Evolutionary conservation across 2,888 invertebrate genomes (phyloP).

Genomic region (Tupiocoris notatus): DNA sequence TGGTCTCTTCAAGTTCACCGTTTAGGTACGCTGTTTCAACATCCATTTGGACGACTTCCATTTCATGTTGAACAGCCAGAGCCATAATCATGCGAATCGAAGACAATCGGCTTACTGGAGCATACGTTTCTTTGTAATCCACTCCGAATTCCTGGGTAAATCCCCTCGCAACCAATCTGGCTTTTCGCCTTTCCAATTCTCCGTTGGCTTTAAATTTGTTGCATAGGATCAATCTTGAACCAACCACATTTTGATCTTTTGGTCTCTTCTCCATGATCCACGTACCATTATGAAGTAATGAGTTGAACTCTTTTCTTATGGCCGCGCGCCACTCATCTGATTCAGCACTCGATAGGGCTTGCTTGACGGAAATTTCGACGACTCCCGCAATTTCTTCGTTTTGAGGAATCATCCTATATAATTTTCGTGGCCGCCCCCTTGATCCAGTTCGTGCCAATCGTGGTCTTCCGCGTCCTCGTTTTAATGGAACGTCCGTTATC

Average conservation of each 20-base stretch:
- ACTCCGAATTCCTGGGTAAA: constrained; percentile 6
- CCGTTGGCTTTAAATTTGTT: constrained; percentile 14
- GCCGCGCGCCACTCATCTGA: constrained; percentile 1
- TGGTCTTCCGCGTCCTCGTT: neutral
- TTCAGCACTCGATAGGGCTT: neutral
- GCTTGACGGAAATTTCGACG: neutral
- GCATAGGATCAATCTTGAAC: neutral
- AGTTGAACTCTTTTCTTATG: neutral
- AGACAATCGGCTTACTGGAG: neutral
- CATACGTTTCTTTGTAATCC: constrained; percentile 6
- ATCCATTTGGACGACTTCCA: neutral
- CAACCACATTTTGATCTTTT: neutral
- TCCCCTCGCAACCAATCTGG: constrained; percentile 11
- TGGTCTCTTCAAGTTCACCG: constrained; percentile 7
- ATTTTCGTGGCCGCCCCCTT: constrained; percentile 2
- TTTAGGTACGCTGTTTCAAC: constrained; percentile 6
- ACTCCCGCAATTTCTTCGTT: neutral
- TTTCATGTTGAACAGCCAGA: neutral
- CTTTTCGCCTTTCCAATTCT: neutral
- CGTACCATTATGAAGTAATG: neutral
- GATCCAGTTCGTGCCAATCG: neutral
- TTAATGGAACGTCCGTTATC: neutral
- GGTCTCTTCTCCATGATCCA: constrained; percentile 2
- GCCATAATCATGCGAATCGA: neutral
- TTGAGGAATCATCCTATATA: neutral